These are phyloP conservation scores for Napeogenes inachia DNA, from an alignment of 2,888 invertebrate genomes.

Conservation along the genomic window DNA sequence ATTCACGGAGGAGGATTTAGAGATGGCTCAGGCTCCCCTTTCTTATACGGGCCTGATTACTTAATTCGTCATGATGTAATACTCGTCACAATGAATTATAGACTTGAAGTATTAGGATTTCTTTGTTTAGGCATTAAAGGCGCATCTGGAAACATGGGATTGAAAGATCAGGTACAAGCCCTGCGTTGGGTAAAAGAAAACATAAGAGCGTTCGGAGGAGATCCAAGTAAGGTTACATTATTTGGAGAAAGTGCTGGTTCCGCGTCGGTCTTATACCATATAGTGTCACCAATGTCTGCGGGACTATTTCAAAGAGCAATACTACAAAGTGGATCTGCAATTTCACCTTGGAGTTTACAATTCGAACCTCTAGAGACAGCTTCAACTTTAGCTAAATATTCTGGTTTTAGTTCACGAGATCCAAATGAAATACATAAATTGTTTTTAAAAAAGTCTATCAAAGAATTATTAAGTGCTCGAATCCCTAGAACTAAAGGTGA, in stretches of 20 bases:
- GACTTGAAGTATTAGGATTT: constrained; percentile 64
- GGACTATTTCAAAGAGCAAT: constrained; percentile 63
- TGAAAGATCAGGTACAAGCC: constrained; percentile 67
- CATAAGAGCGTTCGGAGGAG: constrained; percentile 59
- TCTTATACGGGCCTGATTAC: constrained; percentile 61
- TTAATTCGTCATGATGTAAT: constrained; percentile 55
- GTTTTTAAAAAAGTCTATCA: constrained; percentile 43
- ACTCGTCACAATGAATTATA: constrained; percentile 63
- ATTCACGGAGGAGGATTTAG: constrained; percentile 68
- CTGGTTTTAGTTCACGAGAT: constrained; percentile 48
- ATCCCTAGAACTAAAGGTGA: constrained; percentile 59
- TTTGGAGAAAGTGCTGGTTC: constrained; percentile 72
- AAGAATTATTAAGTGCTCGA: constrained; percentile 47
- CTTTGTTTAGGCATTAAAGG: constrained; percentile 61
- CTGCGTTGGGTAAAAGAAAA: constrained; percentile 59
- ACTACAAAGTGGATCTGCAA: constrained; percentile 63
- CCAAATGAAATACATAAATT: constrained; percentile 50
- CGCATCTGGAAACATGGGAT: constrained; percentile 63
- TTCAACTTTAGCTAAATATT: constrained; percentile 45
- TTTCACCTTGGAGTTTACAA: constrained; percentile 64
- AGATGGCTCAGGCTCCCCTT: constrained; percentile 60
- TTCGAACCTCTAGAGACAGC: constrained; percentile 58
- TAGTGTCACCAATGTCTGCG: constrained; percentile 61
- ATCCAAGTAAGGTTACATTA: constrained; percentile 60
- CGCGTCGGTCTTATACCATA: constrained; percentile 57